phyloP scores from a whole-genome alignment of 2,113 vertebrate species.

The Brachyistius frenatus region DNA sequence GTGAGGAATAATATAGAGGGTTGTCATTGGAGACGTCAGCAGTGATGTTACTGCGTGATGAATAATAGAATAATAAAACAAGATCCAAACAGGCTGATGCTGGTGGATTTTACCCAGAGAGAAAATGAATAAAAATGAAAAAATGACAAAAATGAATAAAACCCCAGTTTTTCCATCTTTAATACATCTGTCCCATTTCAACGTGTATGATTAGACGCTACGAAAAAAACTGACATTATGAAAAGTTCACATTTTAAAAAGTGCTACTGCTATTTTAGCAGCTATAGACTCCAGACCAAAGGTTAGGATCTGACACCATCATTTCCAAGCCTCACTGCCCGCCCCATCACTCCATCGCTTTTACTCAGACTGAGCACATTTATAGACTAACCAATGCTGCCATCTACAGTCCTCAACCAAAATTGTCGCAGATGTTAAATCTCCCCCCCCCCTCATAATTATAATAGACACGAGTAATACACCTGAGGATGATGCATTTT shows the following conservation, averaged over 20 bases:
- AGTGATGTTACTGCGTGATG: not conserved
- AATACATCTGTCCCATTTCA: not conserved
- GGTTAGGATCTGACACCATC: not conserved
- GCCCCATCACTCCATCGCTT: not conserved
- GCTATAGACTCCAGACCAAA: not conserved
- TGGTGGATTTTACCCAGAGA: not conserved
- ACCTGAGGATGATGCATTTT: not conserved
- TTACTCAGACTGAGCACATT: not conserved
- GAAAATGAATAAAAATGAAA: not conserved
- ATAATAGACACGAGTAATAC: not conserved
- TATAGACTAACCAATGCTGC: slow-evolving; percentile 66
- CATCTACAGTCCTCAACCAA: slow-evolving; percentile 69
- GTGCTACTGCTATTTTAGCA: not conserved
- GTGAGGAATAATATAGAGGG: not conserved
- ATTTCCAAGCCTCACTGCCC: not conserved
- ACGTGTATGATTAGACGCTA: not conserved
- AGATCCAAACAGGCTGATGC: not conserved
- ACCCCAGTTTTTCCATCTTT: not conserved
- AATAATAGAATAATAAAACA: not conserved
- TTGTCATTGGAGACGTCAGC: not conserved
- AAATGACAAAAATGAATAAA: not conserved
- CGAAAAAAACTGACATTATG: not conserved
- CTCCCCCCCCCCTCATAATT: not conserved
- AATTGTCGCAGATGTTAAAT: slow-evolving; percentile 13
- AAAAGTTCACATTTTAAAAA: not conserved